A percentile compares a stretch with the other conserved stretches of the same genome.
Conservation (phyloP, 2,797 vertebrate genomes). For the Poeciliopsis presidionis region DNA sequence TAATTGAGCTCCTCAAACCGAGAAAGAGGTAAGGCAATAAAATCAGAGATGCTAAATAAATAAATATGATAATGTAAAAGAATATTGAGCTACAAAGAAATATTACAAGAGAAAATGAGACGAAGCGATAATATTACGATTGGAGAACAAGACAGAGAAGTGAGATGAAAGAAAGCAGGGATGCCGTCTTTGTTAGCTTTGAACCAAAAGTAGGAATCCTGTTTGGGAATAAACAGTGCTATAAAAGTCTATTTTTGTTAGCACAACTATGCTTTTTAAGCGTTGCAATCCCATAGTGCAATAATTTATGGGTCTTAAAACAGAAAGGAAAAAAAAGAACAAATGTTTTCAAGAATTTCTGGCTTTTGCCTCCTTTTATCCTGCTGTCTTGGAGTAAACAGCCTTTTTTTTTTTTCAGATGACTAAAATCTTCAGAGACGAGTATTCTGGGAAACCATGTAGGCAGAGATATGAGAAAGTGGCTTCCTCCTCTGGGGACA, state of each 20-base stretch:
- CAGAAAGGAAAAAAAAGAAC: not conserved
- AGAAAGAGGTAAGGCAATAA: conserved; percentile 54
- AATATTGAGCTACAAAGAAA: conserved; percentile 62
- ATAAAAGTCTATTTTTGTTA: conserved; percentile 7
- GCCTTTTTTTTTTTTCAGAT: conserved; percentile 45
- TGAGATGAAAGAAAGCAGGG: conserved; percentile 39
- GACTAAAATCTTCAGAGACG: conserved; percentile 65
- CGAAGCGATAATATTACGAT: conserved; percentile 27
- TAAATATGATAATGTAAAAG: conserved; percentile 67
- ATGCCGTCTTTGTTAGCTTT: conserved; percentile 31
- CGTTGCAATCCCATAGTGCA: conserved; percentile 29
- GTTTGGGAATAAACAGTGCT: conserved; percentile 19
- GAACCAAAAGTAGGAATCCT: conserved; percentile 19
- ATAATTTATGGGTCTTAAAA: conserved; percentile 3
- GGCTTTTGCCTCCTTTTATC: conserved; percentile 30
- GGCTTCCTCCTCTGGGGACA: conserved; percentile 62
- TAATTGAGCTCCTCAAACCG: conserved; percentile 56
- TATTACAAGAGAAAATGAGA: conserved; percentile 58
- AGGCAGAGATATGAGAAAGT: conserved; percentile 68
- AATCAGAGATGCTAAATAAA: conserved; percentile 57
- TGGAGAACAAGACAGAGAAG: conserved; percentile 21
- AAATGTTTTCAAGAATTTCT: conserved; percentile 13
- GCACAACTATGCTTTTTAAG: conserved; percentile 21
- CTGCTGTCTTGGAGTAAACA: conserved; percentile 48
- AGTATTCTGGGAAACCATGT: conserved; percentile 67